Evolutionary conservation across 2,113 vertebrate genomes (phyloP).

Genomic region (Tylochromis polylepis): DNA sequence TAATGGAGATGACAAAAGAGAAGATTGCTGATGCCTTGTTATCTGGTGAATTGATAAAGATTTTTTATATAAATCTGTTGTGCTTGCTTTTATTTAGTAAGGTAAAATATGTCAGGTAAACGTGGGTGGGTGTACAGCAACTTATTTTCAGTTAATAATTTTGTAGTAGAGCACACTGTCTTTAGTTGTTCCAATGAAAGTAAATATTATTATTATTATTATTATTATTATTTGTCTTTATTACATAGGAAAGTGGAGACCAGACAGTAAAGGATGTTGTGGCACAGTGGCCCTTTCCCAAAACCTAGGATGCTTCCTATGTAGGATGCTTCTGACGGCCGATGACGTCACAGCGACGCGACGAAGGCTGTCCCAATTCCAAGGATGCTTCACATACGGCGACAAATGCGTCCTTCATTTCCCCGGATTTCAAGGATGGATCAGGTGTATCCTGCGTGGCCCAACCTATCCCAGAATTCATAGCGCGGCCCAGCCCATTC

Average conservation of each 20-base stretch:
- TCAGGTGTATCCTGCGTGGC: too few species aligned
- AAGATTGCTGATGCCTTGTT: not conserved
- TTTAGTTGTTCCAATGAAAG: not conserved
- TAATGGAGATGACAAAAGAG: not conserved
- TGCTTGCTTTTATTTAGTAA: not conserved
- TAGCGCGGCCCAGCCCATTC: too few species aligned
- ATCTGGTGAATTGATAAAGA: not conserved
- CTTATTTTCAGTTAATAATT: not conserved
- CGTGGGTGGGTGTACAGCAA: not conserved
- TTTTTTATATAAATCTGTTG: not conserved
- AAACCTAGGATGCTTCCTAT: too few species aligned
- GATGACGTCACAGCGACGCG: too few species aligned
- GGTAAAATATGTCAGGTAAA: not conserved
- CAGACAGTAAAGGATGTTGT: not conserved
- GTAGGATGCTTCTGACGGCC: too few species aligned
- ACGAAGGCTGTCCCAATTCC: too few species aligned
- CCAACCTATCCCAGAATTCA: too few species aligned
- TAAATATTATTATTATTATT: not conserved
- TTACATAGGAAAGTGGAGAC: not conserved
- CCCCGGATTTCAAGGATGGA: too few species aligned
- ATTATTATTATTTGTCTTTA: not conserved
- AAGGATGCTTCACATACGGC: too few species aligned
- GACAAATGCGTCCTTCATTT: too few species aligned
- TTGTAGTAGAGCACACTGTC: not conserved
- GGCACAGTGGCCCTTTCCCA: too few species aligned